A percentile compares a stretch with the other conserved stretches of the same genome.
Evolutionary conservation across 1,140 invertebrate species (phyloP).

Genomic region (Littorina saxatilis): DNA sequence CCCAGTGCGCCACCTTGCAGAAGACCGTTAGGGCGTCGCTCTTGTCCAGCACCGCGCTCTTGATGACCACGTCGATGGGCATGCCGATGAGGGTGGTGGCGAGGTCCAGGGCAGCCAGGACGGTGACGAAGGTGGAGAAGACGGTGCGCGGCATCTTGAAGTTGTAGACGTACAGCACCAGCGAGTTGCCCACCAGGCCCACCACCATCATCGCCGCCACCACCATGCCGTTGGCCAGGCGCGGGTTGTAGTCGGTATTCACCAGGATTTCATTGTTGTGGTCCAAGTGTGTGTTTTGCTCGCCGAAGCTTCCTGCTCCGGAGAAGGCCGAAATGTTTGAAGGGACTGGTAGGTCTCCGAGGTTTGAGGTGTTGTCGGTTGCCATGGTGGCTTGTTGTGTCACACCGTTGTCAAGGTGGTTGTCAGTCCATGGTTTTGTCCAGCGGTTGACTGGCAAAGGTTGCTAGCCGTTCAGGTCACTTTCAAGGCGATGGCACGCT

Average conservation of each 20-base stretch:
- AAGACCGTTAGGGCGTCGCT: not conserved
- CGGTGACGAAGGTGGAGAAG: conserved; percentile 45
- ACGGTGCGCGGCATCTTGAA: conserved; percentile 31
- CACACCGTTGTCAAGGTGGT: too few species aligned
- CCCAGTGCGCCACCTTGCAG: conserved; percentile 10
- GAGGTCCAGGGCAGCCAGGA: conserved; percentile 43
- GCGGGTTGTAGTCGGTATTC: conserved; percentile 36
- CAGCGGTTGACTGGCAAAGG: too few species aligned
- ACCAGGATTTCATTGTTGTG: not conserved
- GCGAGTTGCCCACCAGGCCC: conserved; percentile 34
- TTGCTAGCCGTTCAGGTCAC: too few species aligned
- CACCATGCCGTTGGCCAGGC: conserved; percentile 38
- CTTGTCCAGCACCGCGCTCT: conserved; percentile 10
- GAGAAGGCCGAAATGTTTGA: too few species aligned
- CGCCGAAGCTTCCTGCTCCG: too few species aligned
- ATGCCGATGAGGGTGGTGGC: conserved; percentile 40
- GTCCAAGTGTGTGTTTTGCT: not conserved
- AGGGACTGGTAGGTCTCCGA: not conserved
- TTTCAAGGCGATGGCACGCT: too few species aligned
- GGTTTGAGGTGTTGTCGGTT: not conserved
- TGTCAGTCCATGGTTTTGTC: too few species aligned
- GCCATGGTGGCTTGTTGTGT: not conserved
- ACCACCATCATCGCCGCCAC: conserved; percentile 34
- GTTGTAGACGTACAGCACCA: conserved; percentile 48
- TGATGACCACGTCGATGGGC: conserved; percentile 44